Percentiles rank a stretch among this genome's conserved stretches.
Conservation (phyloP, 1,140 invertebrate species). For the Ridgeia piscesae region DNA sequence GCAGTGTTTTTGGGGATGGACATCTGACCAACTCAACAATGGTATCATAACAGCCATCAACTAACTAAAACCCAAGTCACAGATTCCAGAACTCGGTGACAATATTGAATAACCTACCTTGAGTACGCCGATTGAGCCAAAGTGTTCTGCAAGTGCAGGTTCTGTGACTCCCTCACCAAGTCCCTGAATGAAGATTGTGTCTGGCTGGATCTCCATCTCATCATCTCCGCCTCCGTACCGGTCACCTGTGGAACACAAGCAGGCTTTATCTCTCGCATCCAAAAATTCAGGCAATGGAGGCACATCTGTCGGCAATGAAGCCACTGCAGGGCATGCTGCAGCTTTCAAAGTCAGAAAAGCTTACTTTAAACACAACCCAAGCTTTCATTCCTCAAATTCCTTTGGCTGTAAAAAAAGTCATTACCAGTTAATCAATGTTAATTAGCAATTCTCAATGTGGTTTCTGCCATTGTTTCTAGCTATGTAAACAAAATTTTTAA, state of each 20-base stretch:
- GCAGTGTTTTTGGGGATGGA: too few relatives aligned
- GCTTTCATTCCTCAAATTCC: too few relatives aligned
- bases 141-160: conserved; percentile 84
- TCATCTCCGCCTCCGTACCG: conserved; percentile 5
- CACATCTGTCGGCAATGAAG: background rate
- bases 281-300: background rate
- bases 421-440: too few relatives aligned
- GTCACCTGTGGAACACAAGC: conserved; percentile 15
- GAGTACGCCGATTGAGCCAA: conserved; percentile 95
- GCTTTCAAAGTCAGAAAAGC: background rate
- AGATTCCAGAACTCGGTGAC: too few relatives aligned
- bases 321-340: background rate
- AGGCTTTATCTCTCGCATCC: background rate
- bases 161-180: conserved; percentile 83
- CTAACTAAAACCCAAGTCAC: too few relatives aligned
- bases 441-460: too few relatives aligned
- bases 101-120: too few relatives aligned
- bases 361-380: background rate
- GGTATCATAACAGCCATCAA: too few relatives aligned
- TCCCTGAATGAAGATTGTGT: conserved; percentile 94
- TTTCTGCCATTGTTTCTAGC: too few relatives aligned
- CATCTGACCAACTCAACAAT: too few relatives aligned
- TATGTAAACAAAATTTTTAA: too few relatives aligned
- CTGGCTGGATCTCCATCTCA: conserved; percentile 68
- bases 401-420: too few relatives aligned